These are phyloP conservation scores for Hydrolagus affinis DNA, from an alignment of 2,113 vertebrate genomes.

Conservation along the genomic window DNA sequence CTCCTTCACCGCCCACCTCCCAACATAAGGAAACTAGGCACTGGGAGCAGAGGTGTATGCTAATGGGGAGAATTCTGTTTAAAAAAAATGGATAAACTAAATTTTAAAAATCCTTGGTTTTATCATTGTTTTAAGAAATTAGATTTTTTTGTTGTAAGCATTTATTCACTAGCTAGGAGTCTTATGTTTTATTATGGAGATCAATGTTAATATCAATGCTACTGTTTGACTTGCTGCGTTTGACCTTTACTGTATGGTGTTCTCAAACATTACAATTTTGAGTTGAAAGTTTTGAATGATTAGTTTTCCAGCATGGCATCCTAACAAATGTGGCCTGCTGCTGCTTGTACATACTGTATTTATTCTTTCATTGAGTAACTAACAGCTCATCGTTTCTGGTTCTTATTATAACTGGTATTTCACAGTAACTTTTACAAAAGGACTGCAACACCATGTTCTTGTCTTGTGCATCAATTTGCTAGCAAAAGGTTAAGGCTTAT, in stretches of 20 bases:
- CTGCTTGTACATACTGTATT: too few relatives aligned
- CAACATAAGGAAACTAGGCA: too few relatives aligned
- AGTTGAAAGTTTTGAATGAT: slow-evolving; percentile 1
- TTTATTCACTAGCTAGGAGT: not conserved
- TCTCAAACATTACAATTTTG: slow-evolving; percentile 6
- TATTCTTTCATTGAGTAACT: not conserved
- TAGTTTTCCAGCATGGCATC: not conserved
- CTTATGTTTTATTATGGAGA: not conserved
- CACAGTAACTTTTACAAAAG: too few relatives aligned
- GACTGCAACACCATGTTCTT: not conserved
- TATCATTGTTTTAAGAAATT: slow-evolving; percentile 16
- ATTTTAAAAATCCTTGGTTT: not conserved
- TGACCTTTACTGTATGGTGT: not conserved
- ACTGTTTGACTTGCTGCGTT: not conserved
- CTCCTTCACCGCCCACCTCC: too few relatives aligned
- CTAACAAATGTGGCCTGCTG: not conserved
- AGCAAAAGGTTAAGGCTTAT: not conserved
- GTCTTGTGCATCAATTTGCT: not conserved
- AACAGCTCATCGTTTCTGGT: not conserved
- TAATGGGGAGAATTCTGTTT: too few relatives aligned
- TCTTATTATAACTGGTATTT: not conserved
- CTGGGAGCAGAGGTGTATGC: too few relatives aligned
- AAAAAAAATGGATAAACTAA: too few relatives aligned
- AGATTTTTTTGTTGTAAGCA: not conserved
- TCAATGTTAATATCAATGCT: not conserved